Percentiles rank a stretch among this genome's conserved stretches.
These are phyloP conservation scores for Ceratitis capitata DNA, from an alignment of 1,140 invertebrate species.

Conservation along the genomic window DNA sequence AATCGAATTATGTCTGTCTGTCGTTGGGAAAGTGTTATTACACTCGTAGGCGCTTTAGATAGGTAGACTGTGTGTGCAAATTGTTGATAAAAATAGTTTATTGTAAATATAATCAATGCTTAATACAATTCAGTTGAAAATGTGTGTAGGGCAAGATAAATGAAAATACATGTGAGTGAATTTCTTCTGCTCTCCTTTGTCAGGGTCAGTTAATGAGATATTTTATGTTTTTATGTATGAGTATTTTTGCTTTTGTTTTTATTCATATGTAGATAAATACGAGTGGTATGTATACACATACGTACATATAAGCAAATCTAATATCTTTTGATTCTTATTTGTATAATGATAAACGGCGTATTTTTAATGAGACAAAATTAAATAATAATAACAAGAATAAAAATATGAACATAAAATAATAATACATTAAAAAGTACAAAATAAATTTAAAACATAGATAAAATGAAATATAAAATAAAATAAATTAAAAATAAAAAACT, in stretches of 20 bases:
- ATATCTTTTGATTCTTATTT: too few species aligned
- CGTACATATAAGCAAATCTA: too few species aligned
- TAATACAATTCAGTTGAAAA: not conserved
- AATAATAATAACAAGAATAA: too few species aligned
- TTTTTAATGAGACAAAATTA: too few species aligned
- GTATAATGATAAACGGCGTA: too few species aligned
- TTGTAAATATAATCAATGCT: not conserved
- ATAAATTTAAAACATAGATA: too few species aligned
- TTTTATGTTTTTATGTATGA: too few species aligned
- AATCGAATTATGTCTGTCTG: slow-evolving; percentile 11
- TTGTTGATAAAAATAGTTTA: not conserved
- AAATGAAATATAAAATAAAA: too few species aligned
- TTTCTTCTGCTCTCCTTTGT: not conserved
- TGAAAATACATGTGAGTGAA: not conserved
- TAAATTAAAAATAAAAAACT: too few species aligned
- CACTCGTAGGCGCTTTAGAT: too few species aligned
- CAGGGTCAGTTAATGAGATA: not conserved
- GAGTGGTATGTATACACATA: not conserved
- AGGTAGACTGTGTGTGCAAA: not conserved
- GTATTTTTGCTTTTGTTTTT: not conserved
- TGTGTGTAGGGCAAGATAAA: not conserved
- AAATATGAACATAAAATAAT: too few species aligned
- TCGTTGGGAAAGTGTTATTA: not conserved
- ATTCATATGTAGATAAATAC: not conserved
- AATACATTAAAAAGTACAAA: too few species aligned